Conservation (phyloP, 2,888 invertebrate species). For the Epinotia demarniana region DNA sequence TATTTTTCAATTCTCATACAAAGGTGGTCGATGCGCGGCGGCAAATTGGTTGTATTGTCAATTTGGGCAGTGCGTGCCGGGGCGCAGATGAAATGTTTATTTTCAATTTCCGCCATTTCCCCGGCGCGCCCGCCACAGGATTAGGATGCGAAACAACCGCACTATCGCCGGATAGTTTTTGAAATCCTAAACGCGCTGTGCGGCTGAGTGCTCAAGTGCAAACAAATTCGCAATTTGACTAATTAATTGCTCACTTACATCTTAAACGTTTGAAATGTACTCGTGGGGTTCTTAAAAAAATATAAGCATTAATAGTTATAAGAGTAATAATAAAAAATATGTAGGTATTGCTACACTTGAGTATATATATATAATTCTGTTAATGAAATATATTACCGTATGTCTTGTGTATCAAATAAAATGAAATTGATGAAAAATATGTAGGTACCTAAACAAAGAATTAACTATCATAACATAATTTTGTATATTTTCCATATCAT, state of each 20-base stretch:
- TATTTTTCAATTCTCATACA: conserved; percentile 85
- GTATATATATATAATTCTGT: no score
- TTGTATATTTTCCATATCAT: no score
- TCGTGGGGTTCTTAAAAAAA: no score
- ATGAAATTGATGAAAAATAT: no score
- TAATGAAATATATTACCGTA: no score
- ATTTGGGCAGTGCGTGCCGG: conserved; percentile 84
- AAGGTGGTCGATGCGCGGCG: conserved; percentile 81
- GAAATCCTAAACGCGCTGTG: conserved; percentile 31
- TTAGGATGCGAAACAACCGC: conserved; percentile 73
- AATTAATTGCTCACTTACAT: not conserved
- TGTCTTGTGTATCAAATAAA: no score
- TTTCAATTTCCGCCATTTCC: conserved; percentile 84
- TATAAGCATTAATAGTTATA: no score
- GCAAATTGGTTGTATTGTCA: conserved; percentile 85
- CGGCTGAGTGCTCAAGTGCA: not conserved
- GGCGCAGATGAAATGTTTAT: conserved; percentile 84
- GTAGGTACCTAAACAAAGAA: no score
- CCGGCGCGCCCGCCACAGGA: conserved; percentile 76
- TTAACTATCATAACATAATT: no score
- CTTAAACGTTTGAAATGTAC: no score
- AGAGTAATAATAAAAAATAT: no score
- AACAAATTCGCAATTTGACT: not conserved
- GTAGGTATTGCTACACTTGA: no score
- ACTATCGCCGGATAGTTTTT: conserved; percentile 62